phyloP scores from a whole-genome alignment of 2,113 vertebrate genomes.

The Sinocyclocheilus anshuiensis region DNA sequence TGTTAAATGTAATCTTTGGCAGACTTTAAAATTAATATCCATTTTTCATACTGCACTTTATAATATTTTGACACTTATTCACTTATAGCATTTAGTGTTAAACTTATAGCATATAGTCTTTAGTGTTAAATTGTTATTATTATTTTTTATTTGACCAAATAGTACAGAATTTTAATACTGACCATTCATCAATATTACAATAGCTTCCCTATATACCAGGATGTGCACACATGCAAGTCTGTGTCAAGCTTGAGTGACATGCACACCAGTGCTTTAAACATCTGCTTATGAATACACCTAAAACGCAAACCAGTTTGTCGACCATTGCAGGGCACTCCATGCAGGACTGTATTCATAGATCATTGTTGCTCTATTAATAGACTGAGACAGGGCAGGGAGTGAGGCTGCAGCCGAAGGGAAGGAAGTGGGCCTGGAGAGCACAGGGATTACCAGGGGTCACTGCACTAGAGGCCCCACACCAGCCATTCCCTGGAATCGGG shows the following conservation, averaged over 20 bases:
- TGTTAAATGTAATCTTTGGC: too few species aligned
- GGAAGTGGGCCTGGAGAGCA: constrained; percentile 51
- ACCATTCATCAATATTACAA: not conserved
- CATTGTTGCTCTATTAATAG: constrained; percentile 60
- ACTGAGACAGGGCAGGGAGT: constrained; percentile 34
- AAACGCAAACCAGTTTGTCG: not conserved
- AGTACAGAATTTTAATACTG: not conserved
- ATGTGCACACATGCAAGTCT: not conserved
- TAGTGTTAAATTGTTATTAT: too few species aligned
- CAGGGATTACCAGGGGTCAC: constrained; percentile 44
- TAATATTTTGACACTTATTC: not conserved
- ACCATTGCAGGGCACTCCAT: not conserved
- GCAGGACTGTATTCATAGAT: constrained; percentile 24
- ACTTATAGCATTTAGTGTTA: too few species aligned
- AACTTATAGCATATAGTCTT: not conserved
- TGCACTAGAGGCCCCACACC: constrained; percentile 10
- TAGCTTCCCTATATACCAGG: not conserved
- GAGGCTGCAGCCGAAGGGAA: constrained; percentile 55
- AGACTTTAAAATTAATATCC: too few species aligned
- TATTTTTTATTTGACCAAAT: too few species aligned
- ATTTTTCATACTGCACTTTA: too few species aligned
- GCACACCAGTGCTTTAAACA: not conserved
- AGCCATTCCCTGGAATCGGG: constrained; percentile 12
- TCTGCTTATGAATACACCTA: not conserved
- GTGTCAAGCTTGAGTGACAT: not conserved